phyloP scores from a whole-genome alignment of 2,888 invertebrate species.

The Hemicrepidius hirtus region DNA sequence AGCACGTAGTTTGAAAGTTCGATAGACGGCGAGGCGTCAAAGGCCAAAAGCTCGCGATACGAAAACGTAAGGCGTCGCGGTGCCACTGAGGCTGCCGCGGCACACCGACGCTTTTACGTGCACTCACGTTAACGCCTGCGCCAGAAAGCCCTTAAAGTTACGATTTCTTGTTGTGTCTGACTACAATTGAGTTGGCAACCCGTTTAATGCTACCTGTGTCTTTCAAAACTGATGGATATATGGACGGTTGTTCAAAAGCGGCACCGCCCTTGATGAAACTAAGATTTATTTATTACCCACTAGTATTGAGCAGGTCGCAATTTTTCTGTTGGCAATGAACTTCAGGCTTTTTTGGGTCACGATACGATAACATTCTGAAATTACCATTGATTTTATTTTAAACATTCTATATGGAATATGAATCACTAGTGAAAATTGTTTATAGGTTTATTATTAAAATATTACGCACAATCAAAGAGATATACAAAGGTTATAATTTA shows the following conservation, averaged over 20 bases:
- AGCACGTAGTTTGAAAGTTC: conserved; percentile 13
- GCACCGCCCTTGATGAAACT: background rate
- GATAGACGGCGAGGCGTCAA: conserved; percentile 37
- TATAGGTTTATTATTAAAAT: too few species aligned
- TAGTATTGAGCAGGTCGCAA: too few species aligned
- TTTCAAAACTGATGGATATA: conserved; percentile 18
- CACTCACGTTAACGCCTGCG: conserved; percentile 48
- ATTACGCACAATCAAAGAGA: too few species aligned
- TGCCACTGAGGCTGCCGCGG: conserved; percentile 54
- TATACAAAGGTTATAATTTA: too few species aligned
- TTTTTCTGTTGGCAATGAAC: too few species aligned
- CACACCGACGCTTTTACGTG: conserved; percentile 52
- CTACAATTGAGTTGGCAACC: conserved; percentile 26
- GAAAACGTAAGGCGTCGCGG: conserved; percentile 45
- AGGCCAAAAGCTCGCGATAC: conserved; percentile 16
- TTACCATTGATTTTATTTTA: too few species aligned
- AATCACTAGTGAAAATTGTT: too few species aligned
- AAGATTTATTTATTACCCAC: background rate
- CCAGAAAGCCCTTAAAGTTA: conserved; percentile 34
- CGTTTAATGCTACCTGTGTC: conserved; percentile 28
- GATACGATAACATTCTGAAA: too few species aligned
- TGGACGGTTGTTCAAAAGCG: background rate
- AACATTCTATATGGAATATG: too few species aligned
- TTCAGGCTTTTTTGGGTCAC: too few species aligned
- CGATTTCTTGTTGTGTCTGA: conserved; percentile 35